Conservation (phyloP, 2,888 invertebrate species). For the Philereme vetulata region DNA sequence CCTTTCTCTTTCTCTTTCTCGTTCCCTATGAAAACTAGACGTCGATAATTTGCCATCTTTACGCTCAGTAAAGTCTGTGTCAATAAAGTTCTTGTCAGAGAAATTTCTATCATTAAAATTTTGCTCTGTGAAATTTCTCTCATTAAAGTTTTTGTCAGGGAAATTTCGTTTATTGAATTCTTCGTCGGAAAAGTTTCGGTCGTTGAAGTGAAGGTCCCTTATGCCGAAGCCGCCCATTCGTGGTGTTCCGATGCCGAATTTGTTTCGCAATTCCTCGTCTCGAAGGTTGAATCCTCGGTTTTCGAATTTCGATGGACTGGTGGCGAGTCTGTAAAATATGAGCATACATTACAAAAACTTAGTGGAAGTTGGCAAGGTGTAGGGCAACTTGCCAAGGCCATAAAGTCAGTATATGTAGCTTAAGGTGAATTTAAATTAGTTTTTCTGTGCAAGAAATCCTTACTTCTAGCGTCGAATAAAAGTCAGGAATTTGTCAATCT, state of each 20-base stretch:
- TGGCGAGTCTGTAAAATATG: conserved; percentile 56
- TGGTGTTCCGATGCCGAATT: conserved; percentile 75
- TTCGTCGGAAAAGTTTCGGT: conserved; percentile 70
- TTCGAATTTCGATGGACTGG: conserved; percentile 68
- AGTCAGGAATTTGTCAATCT: too few relatives aligned
- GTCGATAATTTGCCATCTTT: conserved; percentile 77
- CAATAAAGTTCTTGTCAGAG: conserved; percentile 65
- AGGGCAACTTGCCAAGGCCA: not conserved
- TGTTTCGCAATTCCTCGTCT: conserved; percentile 72
- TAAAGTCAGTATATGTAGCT: not conserved
- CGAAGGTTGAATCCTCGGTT: conserved; percentile 73
- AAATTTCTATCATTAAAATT: conserved; percentile 57
- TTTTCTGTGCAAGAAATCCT: not conserved
- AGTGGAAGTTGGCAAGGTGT: not conserved
- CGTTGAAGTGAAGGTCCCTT: conserved; percentile 73
- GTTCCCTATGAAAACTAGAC: conserved; percentile 73
- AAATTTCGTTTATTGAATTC: conserved; percentile 74
- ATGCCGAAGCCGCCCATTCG: conserved; percentile 81
- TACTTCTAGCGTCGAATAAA: too few relatives aligned
- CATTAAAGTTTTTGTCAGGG: conserved; percentile 66
- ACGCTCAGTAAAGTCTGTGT: conserved; percentile 63
- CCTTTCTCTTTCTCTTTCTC: conserved; percentile 67
- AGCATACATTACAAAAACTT: not conserved
- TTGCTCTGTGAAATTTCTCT: conserved; percentile 62
- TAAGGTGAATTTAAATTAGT: not conserved